Base-by-base conservation (phyloP, 1,140 invertebrate genomes). In the Microplitis demolitor region DNA sequence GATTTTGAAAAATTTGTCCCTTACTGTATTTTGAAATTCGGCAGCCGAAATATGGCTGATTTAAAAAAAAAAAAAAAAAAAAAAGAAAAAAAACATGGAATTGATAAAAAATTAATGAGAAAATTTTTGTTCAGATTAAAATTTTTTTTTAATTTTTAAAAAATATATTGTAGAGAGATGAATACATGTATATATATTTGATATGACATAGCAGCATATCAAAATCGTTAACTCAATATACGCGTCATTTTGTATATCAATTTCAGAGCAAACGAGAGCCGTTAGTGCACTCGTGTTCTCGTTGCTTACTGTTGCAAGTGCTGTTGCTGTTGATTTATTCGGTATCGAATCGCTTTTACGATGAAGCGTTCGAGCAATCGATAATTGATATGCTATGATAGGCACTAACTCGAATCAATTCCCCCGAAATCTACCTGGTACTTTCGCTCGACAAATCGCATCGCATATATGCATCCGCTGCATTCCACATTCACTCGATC, bases 351-450 rank as follows among this genome's bases (percentile, higher is more conserved):
- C 66, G 66, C 34, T 68, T 68, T 68, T 6, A 45, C 33, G 34
- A 45, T 45, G 11, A 68, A 60, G 35, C 33, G 54, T 33, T 68
- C 34, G 34, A 58, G 54, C 66, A 34, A 56, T 68, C 66, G 66
- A 68, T 68, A 68, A 68, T 68, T 68, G 66, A 68, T 68, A 68
- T 68, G 66, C 66, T 33, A 35, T 68, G 66, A 68, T 68, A 35
- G 66, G 54, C 54, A 68, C 66, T 68, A 68, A 68, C 51, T 31
- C 53, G 66, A 68, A 67, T 67, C 45, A 67, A 34, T 50, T 51
- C 24, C 33, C 50, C 31, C 14, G 13, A 31, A 11, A 62, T 34
- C 60, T 37, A 34, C 14, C 24, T 16, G 56, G 8, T 9, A 31
- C 16, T 58, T 58, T 58, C 8, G 16, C 16, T 24, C 4, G 16